A percentile compares a stretch with the other conserved stretches of the same genome.
phyloP scores from a whole-genome alignment of 2,113 vertebrate species.

The Brachypteracias leptosomus region DNA sequence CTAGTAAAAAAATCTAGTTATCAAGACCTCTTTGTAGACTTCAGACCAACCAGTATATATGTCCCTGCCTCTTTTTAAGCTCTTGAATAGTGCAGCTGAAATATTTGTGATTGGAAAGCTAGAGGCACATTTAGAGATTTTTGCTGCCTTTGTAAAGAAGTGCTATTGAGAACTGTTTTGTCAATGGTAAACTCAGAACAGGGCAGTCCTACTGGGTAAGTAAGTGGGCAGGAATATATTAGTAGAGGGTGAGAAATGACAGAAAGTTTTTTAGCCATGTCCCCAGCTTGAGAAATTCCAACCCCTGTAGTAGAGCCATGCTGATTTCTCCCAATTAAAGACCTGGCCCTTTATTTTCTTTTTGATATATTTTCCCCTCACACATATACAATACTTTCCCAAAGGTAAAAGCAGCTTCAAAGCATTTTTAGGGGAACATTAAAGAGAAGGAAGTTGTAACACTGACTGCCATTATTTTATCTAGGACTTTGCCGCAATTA shows the following conservation, averaged over 20 bases:
- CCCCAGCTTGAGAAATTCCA: conserved; percentile 13
- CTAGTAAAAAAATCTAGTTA: not conserved
- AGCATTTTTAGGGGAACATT: conserved; percentile 49
- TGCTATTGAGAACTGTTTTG: not conserved
- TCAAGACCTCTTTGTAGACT: not conserved
- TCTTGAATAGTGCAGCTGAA: not conserved
- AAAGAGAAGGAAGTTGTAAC: conserved; percentile 70
- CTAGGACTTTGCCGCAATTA: conserved; percentile 54
- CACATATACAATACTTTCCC: conserved; percentile 42
- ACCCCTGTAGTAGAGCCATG: not conserved
- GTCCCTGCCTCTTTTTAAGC: not conserved
- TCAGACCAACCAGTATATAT: not conserved
- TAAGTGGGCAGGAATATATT: not conserved
- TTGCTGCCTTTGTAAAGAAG: not conserved
- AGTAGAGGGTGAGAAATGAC: not conserved
- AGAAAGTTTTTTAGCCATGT: not conserved
- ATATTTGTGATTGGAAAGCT: not conserved
- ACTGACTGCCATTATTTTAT: conserved; percentile 59
- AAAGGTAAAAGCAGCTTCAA: conserved; percentile 67
- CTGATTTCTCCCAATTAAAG: conserved; percentile 51
- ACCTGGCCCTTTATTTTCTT: conserved; percentile 38
- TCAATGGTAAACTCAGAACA: not conserved
- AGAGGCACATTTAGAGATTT: not conserved
- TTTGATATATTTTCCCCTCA: conserved; percentile 44
- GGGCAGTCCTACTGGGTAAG: not conserved